Conservation (phyloP, 1,140 invertebrate genomes). For the Caerostris extrusa region DNA sequence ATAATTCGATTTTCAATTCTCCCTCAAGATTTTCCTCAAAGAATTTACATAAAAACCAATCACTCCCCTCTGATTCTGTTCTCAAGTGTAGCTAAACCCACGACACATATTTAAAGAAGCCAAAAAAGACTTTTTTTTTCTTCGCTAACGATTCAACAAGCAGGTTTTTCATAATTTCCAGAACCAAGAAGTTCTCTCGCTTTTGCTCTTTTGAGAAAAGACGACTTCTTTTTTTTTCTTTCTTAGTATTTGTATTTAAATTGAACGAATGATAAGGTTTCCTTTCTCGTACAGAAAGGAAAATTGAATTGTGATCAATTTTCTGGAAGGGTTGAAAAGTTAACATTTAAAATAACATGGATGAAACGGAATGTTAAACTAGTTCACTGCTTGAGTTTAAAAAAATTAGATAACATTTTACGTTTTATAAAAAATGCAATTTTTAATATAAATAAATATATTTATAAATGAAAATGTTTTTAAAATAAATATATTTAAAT, state of each 20-base stretch:
- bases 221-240: not conserved
- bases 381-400: too few species aligned
- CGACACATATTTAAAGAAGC: conserved; percentile 14
- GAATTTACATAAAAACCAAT: conserved; percentile 62
- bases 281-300: not conserved
- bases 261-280: not conserved
- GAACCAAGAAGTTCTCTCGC: not conserved
- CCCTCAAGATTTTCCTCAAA: not conserved
- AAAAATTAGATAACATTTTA: too few species aligned
- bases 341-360: too few species aligned
- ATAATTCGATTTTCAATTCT: conserved; percentile 54
- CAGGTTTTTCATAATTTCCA: not conserved
- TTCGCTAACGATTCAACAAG: not conserved
- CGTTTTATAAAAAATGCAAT: too few species aligned
- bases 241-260: not conserved
- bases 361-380: too few species aligned
- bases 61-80: conserved; percentile 1
- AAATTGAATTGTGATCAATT: too few species aligned
- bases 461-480: too few species aligned
- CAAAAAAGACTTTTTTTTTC: too few species aligned
- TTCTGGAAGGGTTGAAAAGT: too few species aligned
- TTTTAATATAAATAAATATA: too few species aligned
- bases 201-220: not conserved
- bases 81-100: conserved; percentile 26
- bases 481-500: too few species aligned